A percentile compares a stretch with the other conserved stretches of the same genome.
Evolutionary conservation across 1,140 invertebrate species (phyloP).

Genomic region (Pararge aegeria): DNA sequence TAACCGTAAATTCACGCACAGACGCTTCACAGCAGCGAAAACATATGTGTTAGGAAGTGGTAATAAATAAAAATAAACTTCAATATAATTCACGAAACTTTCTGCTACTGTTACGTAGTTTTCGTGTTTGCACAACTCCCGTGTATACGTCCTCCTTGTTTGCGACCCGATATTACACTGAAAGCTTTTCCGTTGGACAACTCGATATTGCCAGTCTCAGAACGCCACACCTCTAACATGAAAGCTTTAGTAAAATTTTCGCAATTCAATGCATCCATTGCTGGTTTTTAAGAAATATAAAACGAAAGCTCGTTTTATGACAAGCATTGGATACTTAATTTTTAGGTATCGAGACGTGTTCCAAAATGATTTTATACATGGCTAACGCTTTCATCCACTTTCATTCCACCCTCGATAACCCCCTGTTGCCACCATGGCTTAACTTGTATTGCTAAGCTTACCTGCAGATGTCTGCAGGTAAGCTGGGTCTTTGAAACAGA

Average conservation of each 20-base stretch:
- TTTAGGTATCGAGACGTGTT: constrained; percentile 17
- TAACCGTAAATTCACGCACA: background rate
- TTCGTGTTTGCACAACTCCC: constrained; percentile 15
- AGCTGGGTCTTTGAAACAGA: constrained; percentile 58
- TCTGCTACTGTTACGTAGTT: constrained; percentile 44
- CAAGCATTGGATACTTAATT: constrained; percentile 11
- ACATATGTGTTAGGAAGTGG: background rate
- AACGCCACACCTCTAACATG: constrained; percentile 5
- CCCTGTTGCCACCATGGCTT: constrained; percentile 47
- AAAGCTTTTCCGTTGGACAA: constrained; percentile 32
- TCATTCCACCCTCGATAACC: constrained; percentile 28
- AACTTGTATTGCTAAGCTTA: constrained; percentile 63
- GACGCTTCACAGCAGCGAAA: background rate
- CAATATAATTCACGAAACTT: constrained; percentile 52
- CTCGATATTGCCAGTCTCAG: constrained; percentile 30
- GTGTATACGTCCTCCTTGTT: constrained; percentile 30
- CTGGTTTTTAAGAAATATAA: constrained; percentile 4
- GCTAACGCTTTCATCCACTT: constrained; percentile 35
- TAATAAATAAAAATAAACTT: background rate
- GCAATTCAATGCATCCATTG: constrained; percentile 29
- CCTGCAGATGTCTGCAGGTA: constrained; percentile 62
- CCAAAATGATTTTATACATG: constrained; percentile 10
- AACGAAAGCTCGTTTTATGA: background rate
- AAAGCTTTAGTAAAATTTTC: background rate
- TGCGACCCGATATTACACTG: constrained; percentile 43